Base-by-base conservation (phyloP, 2,888 invertebrate genomes). In the Eristalinus sepulchralis region DNA sequence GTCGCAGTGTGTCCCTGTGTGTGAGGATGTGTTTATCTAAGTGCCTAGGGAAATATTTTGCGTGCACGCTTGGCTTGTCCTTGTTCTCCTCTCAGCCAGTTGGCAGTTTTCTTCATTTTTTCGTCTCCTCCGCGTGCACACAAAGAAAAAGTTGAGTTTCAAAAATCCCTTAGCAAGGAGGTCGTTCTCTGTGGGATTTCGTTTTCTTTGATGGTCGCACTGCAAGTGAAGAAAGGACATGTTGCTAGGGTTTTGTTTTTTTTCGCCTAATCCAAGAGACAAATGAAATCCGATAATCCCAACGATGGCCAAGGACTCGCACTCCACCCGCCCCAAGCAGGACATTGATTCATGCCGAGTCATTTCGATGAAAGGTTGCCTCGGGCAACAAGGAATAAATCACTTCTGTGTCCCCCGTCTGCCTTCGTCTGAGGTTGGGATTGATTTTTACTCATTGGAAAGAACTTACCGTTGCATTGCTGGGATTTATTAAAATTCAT, bases 1-100 rank as follows among this genome's bases (percentile, higher is more conserved):
- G 27, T 27, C 2, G 27, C 27, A 27, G 5, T 27, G 27, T 2
- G 13, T 36, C 34, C 3, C 34, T 34, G 34, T 34, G 10, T 34
- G 10, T 34, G 39, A 2, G 39, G 1, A 13, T 13, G 39, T 39
- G 10, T 13, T 39, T 5, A 5, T 3, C 47, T 47, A n/a, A 47
- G 47, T 47, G 47, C 17, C 47, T 17, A 17, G 67, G 67, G 20
- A 53, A 53, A 66, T 67, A 31, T 55, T 31, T 67, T 67, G 67
- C 11, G 31, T 55, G 53, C 13, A 10, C 67, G 53, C 31, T 55
- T 67, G 67, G 67, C 53, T 66, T 53, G 53, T 33, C 53, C 67
- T 13, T 27, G 31, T 6, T 31, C 11, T 27, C 47, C 10, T 53
- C 67, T 5, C 53, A 34, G 17, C 34, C 13, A 22, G 11, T 66